Base-by-base conservation (phyloP, 2,888 invertebrate genomes). In the Drosophila gaucha region DNA sequence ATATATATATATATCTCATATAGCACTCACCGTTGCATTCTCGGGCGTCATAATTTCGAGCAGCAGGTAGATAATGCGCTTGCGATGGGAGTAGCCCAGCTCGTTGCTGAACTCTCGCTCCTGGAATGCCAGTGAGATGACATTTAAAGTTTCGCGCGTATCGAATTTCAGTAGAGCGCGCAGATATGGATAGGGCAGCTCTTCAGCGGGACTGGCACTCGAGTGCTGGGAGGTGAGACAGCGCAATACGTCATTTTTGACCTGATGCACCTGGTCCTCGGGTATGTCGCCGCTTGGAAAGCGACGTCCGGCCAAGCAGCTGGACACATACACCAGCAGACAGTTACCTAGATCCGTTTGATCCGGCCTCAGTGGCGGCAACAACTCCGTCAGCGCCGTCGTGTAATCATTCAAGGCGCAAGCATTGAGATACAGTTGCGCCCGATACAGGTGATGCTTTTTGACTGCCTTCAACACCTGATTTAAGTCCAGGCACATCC, bases 241-340 rank as follows among this genome's bases (percentile, higher is more conserved):
- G 54, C 95, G 92, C 51, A 95, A 91, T n/a, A 96, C 91, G 89
- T 96, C 95, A 64, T 95, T 94, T 89, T 96, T 96, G 1, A 96
- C 96, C 83, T 93, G 93, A 30, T 93, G 93, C 6, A 94, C 93
- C 47, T 93, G 91, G 31, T 94, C 93, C 9, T 93, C 92, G 0
- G 95, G 94, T 75, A 97, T 94, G 79, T 95, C 94, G 0, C 97
- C 97, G 36, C 93, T 92, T 0, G 97, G 97, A 92, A 96, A 97
- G 1, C 96, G 96, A 58, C 96, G 93, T 0, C 97, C 97, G n/a
- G 96, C 95, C 69, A 97, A 92, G 87, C 97, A 97, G 74, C 97
- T 96, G 69, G 96, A 96, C 28, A 97, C 94, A 89, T 97, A 97
- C 2, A 97, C 96, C 50, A 98, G 92, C 73, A 97, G 92, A 68